Conservation (phyloP, 1,140 invertebrate genomes). For the Drosophila sulfurigaster region DNA sequence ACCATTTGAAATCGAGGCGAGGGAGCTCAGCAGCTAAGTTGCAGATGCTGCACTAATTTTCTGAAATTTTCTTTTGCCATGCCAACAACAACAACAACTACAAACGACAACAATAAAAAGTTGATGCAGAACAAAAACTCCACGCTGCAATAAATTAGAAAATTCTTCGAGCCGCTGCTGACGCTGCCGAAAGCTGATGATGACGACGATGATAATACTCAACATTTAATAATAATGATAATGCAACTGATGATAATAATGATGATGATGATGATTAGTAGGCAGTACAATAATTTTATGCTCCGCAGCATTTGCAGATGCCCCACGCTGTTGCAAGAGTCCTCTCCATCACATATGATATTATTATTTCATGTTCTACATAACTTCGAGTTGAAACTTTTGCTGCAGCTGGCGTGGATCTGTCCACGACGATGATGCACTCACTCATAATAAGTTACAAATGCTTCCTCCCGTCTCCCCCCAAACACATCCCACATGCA, state of each 20-base stretch:
- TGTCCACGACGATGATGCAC: constrained; percentile 24
- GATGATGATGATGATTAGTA: constrained; percentile 25
- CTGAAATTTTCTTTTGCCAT: constrained; percentile 43
- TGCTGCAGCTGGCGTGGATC: constrained; percentile 21
- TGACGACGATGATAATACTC: constrained; percentile 17
- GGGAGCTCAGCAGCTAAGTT: neutral
- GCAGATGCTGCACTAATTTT: constrained; percentile 44
- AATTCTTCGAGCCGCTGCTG: constrained; percentile 37
- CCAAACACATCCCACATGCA: constrained; percentile 11
- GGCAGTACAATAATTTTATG: constrained; percentile 47
- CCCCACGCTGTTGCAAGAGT: constrained; percentile 30
- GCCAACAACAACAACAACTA: constrained; percentile 22
- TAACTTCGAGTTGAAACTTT: constrained; percentile 30
- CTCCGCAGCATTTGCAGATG: constrained; percentile 44
- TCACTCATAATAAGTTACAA: constrained; percentile 26
- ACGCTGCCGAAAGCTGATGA: constrained; percentile 9
- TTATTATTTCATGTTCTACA: constrained; percentile 63
- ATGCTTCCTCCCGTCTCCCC: neutral
- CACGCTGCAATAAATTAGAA: constrained; percentile 37
- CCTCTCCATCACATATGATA: constrained; percentile 30
- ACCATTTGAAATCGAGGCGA: constrained; percentile 11
- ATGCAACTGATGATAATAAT: neutral
- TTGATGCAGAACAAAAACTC: constrained; percentile 13
- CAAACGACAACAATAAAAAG: constrained; percentile 11
- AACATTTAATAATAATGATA: constrained; percentile 3